These are phyloP conservation scores for Montipora foliosa DNA, from an alignment of 64 coral and sea anemone species.

Conservation along the genomic window DNA sequence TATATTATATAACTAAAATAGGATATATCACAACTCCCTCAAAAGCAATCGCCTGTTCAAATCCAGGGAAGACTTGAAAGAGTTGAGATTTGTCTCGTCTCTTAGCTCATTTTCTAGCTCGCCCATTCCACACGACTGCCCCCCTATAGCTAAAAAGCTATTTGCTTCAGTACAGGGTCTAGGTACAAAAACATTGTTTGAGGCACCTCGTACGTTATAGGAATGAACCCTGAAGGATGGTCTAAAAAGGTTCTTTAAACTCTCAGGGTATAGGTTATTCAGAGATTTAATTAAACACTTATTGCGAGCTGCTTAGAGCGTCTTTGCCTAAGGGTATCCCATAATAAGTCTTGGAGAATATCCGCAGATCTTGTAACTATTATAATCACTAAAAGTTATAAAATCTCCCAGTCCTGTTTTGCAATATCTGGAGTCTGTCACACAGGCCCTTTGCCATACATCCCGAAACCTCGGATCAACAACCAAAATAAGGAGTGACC, in stretches of 20 bases:
- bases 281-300: slow-evolving; percentile 25
- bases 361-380: slow-evolving; percentile 24
- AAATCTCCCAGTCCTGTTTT: slow-evolving; percentile 41
- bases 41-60: too few relatives aligned
- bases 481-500: slow-evolving; percentile 15
- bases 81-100: too few relatives aligned
- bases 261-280: neutral
- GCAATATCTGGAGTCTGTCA: slow-evolving; percentile 48
- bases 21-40: too few relatives aligned
- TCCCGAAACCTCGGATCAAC: slow-evolving; percentile 28
- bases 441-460: neutral
- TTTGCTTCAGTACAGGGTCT: neutral
- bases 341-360: slow-evolving; percentile 23
- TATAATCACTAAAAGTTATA: slow-evolving; percentile 24
- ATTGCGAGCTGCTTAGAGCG: slow-evolving; percentile 36
- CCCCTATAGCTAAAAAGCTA: too few relatives aligned
- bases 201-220: neutral
- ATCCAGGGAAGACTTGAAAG: too few relatives aligned
- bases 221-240: neutral
- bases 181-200: neutral
- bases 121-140: too few relatives aligned
- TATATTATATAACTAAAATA: too few relatives aligned
- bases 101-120: too few relatives aligned
- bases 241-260: neutral
- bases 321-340: slow-evolving; percentile 4